A percentile compares a stretch with the other conserved stretches of the same genome.
Conservation (phyloP, 1,140 invertebrate genomes). For the Musca vetustissima region DNA sequence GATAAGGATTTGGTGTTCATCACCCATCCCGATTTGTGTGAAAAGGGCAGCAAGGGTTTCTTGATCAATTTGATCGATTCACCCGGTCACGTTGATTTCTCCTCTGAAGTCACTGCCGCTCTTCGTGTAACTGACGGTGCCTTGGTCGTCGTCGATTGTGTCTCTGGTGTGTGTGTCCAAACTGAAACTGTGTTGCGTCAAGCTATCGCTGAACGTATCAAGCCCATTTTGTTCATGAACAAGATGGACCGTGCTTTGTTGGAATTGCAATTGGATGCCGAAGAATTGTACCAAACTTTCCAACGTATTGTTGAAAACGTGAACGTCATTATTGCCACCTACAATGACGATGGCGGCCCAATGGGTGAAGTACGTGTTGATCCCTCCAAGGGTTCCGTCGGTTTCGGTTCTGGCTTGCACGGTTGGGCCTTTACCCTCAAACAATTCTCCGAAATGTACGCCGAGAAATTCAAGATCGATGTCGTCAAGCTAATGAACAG, state of each 20-base stretch:
- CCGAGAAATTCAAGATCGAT: constrained; percentile 98
- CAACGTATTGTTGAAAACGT: constrained; percentile 99
- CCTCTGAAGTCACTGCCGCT: constrained; percentile 97
- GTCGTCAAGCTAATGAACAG: constrained; percentile 95
- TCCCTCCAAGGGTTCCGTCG: constrained; percentile 96
- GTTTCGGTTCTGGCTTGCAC: constrained; percentile 98
- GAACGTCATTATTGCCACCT: constrained; percentile 99
- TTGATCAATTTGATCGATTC: constrained; percentile 99
- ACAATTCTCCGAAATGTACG: constrained; percentile 99
- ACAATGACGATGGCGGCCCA: constrained; percentile 93
- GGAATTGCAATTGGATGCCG: constrained; percentile 91
- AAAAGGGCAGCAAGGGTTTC: constrained; percentile 91
- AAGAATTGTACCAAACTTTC: constrained; percentile 99
- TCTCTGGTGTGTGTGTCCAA: constrained; percentile 99
- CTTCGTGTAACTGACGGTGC: constrained; percentile 99
- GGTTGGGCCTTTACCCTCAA: constrained; percentile 99
- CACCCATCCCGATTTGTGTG: constrained; percentile 82
- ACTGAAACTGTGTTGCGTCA: constrained; percentile 99
- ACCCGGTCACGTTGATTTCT: constrained; percentile 99
- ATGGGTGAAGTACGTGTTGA: constrained; percentile 99
- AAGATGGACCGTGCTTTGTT: constrained; percentile 98
- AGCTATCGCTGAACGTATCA: constrained; percentile 98
- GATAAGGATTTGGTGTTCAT: constrained; percentile 92
- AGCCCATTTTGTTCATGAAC: constrained; percentile 99
- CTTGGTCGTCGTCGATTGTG: constrained; percentile 98